Conservation (phyloP, 2,113 vertebrate species). For the Tragulus kanchil region DNA sequence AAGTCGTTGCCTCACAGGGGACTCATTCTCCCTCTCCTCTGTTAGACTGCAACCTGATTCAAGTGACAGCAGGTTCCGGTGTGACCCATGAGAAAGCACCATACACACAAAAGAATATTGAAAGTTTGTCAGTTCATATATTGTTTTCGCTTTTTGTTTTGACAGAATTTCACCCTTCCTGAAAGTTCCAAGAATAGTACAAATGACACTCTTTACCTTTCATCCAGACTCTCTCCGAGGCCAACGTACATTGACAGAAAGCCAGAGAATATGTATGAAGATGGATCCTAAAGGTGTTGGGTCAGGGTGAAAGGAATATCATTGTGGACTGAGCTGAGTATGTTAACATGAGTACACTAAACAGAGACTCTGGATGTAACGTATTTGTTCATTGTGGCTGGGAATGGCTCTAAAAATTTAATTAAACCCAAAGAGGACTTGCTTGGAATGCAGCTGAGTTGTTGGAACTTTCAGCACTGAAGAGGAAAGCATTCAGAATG, state of each 20-base stretch:
- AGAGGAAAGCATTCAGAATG: background rate
- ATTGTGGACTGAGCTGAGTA: background rate
- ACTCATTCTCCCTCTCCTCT: background rate
- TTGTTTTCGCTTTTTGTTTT: slow-evolving; percentile 22
- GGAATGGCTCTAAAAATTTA: background rate
- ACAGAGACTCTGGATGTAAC: background rate
- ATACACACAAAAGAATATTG: background rate
- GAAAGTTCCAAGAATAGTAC: background rate
- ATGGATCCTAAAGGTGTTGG: background rate
- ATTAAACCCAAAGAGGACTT: background rate
- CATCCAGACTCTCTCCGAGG: background rate
- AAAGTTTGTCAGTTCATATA: background rate
- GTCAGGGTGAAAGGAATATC: background rate
- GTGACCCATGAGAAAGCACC: background rate
- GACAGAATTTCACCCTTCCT: background rate
- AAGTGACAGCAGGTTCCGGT: background rate
- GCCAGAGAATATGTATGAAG: background rate
- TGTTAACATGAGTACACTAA: background rate
- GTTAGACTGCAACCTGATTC: background rate
- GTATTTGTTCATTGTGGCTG: background rate
- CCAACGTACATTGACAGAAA: background rate
- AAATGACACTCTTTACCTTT: background rate
- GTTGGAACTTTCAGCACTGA: background rate
- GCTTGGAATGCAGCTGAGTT: background rate
- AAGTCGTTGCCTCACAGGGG: background rate